A percentile compares a stretch with the other conserved stretches of the same genome.
These are phyloP conservation scores for Halichondria panicea DNA, from an alignment of 37 sponge, comb jelly and placozoan species.

Conservation along the genomic window DNA sequence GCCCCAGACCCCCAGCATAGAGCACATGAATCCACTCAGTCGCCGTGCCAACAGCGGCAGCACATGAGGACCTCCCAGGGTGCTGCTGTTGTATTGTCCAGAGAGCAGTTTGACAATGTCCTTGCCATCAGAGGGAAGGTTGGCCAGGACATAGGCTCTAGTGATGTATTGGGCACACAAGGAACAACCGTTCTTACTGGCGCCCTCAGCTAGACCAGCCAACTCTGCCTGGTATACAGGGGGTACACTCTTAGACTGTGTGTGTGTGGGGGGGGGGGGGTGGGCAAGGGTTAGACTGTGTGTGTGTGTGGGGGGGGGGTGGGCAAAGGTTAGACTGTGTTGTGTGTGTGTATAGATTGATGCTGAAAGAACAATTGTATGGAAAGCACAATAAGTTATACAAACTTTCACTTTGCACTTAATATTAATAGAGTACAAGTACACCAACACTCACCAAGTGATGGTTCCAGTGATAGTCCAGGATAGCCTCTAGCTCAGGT, in stretches of 20 bases:
- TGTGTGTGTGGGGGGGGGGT: no score
- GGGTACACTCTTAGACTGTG: slow-evolving; percentile 60
- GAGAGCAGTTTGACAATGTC: slow-evolving; percentile 47
- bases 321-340: no score
- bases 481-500: slow-evolving; percentile 28
- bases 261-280: not conserved
- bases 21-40: slow-evolving; percentile 10
- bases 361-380: no score
- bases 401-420: no score
- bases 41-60: not conserved
- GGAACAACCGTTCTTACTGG: slow-evolving; percentile 36
- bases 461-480: slow-evolving; percentile 80
- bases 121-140: slow-evolving; percentile 55
- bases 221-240: slow-evolving; percentile 42
- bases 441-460: slow-evolving; percentile 69
- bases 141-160: slow-evolving; percentile 57
- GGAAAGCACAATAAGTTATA: no score
- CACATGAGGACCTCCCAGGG: not conserved
- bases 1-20: slow-evolving; percentile 82
- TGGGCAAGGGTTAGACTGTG: not conserved
- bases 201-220: slow-evolving; percentile 58
- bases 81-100: slow-evolving; percentile 1
- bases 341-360: no score
- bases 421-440: no score
- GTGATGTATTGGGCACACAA: slow-evolving; percentile 55